phyloP scores from a whole-genome alignment of 1,140 invertebrate species.

The Listronotus bonariensis region DNA sequence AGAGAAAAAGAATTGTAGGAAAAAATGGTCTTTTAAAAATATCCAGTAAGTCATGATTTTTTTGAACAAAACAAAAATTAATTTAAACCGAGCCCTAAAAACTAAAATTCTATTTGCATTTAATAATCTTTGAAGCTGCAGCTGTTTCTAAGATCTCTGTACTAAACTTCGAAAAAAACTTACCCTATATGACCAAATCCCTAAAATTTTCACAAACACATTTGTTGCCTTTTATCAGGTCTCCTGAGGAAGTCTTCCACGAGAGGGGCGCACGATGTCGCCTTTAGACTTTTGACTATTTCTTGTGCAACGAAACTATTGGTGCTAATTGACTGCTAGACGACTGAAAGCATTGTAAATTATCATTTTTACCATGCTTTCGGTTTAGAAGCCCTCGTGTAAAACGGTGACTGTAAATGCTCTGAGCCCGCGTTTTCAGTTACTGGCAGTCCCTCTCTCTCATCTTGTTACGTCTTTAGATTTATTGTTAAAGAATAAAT shows the following conservation, averaged over 20 bases:
- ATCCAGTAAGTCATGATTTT: no score
- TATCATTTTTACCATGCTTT: not conserved
- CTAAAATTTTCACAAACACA: constrained; percentile 13
- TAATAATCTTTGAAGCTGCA: not conserved
- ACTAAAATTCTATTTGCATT: no score
- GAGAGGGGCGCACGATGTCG: constrained; percentile 25
- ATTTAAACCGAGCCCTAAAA: not conserved
- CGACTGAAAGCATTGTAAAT: constrained; percentile 31
- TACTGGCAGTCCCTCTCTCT: constrained; percentile 33
- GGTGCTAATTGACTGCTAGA: constrained; percentile 52
- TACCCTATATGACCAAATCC: not conserved
- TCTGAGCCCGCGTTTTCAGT: constrained; percentile 48
- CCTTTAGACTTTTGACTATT: constrained; percentile 30
- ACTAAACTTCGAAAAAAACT: no score
- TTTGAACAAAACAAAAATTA: no score
- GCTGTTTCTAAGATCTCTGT: no score
- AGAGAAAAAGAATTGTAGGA: no score
- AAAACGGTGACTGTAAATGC: constrained; percentile 40
- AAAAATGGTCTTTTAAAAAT: no score
- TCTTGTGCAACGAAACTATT: constrained; percentile 55
- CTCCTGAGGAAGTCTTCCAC: constrained; percentile 55
- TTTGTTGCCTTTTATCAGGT: constrained; percentile 42
- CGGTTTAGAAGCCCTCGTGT: constrained; percentile 38
- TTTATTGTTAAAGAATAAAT: constrained; percentile 50
- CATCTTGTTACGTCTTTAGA: constrained; percentile 54